Evolutionary conservation across 2,113 vertebrate genomes (phyloP).

Genomic region (Poecile atricapillus): DNA sequence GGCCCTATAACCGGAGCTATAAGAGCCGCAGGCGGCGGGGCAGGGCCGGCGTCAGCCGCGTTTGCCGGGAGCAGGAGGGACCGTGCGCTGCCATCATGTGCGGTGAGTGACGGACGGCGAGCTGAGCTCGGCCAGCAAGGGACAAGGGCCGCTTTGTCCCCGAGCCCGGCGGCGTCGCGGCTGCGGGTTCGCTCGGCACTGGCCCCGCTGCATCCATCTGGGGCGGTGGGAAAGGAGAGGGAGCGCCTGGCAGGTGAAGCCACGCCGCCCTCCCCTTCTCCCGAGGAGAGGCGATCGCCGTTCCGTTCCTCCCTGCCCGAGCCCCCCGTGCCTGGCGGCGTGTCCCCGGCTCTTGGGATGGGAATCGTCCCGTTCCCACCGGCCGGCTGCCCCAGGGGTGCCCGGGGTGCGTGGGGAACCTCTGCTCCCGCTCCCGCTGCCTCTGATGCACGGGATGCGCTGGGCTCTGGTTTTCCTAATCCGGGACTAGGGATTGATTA

Average conservation of each 20-base stretch:
- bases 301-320: not conserved
- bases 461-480: not conserved
- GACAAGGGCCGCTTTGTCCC: not conserved
- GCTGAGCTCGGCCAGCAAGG: not conserved
- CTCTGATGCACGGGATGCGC: not conserved
- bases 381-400: not conserved
- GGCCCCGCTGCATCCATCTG: not conserved
- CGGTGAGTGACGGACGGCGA: conserved; percentile 34
- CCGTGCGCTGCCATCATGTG: conserved; percentile 12
- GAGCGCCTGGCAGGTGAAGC: not conserved
- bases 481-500: not conserved
- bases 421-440: not conserved
- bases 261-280: not conserved
- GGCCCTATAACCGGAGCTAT: not conserved
- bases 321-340: not conserved
- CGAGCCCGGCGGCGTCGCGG: not conserved
- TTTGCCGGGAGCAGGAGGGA: not conserved
- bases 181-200: not conserved
- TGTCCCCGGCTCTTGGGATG: accelerated
- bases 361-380: accelerated
- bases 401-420: accelerated
- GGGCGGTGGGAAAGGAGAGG: not conserved
- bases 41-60: not conserved
- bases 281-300: accelerated
- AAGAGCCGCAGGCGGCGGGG: not conserved